A percentile compares a stretch with the other conserved stretches of the same genome.
Evolutionary conservation across 1,140 invertebrate genomes (phyloP).

Genomic region (Drosophila azteca): DNA sequence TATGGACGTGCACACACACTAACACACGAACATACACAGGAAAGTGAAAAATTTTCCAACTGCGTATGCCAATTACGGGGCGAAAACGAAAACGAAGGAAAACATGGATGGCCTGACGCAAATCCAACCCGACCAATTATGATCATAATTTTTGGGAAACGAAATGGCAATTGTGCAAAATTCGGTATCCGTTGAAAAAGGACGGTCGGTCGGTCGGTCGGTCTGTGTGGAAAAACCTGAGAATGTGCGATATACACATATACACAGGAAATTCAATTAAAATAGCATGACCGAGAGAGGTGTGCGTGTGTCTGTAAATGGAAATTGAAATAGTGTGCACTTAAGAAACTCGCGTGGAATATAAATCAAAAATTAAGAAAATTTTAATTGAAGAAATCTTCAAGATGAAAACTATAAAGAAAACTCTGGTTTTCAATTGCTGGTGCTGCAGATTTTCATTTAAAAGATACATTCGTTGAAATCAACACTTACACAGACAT

Average conservation of each 20-base stretch:
- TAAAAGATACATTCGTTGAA: slow-evolving; percentile 44
- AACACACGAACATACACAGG: slow-evolving; percentile 15
- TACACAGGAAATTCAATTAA: slow-evolving; percentile 65
- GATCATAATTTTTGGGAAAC: slow-evolving; percentile 20
- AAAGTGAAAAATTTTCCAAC: slow-evolving; percentile 73
- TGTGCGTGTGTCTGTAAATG: slow-evolving; percentile 22
- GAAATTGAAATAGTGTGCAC: slow-evolving; percentile 20
- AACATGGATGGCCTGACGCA: slow-evolving; percentile 1
- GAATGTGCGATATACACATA: slow-evolving; percentile 39
- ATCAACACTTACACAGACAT: slow-evolving; percentile 23
- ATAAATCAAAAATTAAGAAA: slow-evolving; percentile 1
- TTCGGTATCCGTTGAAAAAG: slow-evolving; percentile 57
- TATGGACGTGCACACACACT: slow-evolving; percentile 41
- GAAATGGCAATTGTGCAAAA: slow-evolving; percentile 38
- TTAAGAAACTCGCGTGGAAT: slow-evolving; percentile 6
- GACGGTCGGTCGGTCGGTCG: slow-evolving; percentile 11
- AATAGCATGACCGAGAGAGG: slow-evolving; percentile 22
- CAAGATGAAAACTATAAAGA: background rate
- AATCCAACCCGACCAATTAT: slow-evolving; percentile 23
- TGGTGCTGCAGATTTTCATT: slow-evolving; percentile 40
- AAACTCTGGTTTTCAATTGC: slow-evolving; percentile 16
- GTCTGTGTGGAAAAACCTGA: slow-evolving; percentile 32
- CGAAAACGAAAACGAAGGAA: slow-evolving; percentile 19
- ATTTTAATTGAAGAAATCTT: slow-evolving; percentile 2
- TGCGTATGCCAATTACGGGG: slow-evolving; percentile 57